phyloP scores from a whole-genome alignment of 2,888 invertebrate species.

The Catocala fraxini region DNA sequence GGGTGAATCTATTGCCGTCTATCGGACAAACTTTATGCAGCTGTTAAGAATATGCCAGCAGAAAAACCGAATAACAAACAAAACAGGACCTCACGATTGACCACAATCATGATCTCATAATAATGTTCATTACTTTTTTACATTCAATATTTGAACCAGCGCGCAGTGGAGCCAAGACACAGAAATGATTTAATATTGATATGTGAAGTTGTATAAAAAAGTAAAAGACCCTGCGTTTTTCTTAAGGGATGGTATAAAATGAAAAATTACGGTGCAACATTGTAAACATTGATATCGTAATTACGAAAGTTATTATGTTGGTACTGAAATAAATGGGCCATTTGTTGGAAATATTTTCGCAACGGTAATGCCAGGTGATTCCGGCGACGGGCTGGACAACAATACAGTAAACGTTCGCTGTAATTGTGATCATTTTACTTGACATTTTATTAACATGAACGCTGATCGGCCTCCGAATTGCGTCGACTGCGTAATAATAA shows the following conservation, averaged over 20 bases:
- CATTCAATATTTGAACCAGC: too few relatives aligned
- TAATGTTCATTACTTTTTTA: too few relatives aligned
- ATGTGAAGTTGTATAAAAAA: too few relatives aligned
- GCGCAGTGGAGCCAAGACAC: too few relatives aligned
- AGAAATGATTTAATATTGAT: too few relatives aligned
- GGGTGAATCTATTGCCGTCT: too few relatives aligned
- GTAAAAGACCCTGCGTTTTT: background rate
- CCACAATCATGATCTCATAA: too few relatives aligned
- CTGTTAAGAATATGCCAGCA: too few relatives aligned
- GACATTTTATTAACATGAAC: constrained; percentile 82
- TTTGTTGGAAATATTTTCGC: constrained; percentile 83
- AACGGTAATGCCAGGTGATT: constrained; percentile 84
- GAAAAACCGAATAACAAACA: too few relatives aligned
- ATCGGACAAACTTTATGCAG: too few relatives aligned
- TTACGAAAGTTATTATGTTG: constrained; percentile 80
- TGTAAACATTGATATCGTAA: constrained; percentile 74
- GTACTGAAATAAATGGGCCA: constrained; percentile 79
- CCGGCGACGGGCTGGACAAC: constrained; percentile 66
- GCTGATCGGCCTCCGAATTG: constrained; percentile 74
- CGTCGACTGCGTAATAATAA: constrained; percentile 36
- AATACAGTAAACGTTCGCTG: constrained; percentile 79
- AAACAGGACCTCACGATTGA: too few relatives aligned
- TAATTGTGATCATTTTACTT: constrained; percentile 84
- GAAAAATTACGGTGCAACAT: constrained; percentile 49
- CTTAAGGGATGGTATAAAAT: constrained; percentile 18